phyloP scores from a whole-genome alignment of 2,113 vertebrate species.

The Eudorcas thomsonii region DNA sequence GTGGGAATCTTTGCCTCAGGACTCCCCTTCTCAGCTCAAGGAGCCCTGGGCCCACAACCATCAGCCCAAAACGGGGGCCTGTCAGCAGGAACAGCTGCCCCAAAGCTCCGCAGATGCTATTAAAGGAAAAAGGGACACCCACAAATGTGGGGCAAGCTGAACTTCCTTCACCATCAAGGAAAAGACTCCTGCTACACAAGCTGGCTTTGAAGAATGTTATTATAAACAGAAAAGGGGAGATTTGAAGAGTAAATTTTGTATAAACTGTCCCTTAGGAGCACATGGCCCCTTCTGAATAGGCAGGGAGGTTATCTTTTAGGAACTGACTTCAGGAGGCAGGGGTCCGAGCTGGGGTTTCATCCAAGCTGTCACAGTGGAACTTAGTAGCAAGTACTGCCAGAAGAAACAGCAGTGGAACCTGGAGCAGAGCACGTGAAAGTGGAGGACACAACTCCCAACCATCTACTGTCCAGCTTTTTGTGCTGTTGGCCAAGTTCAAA shows the following conservation, averaged over 20 bases:
- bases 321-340: not conserved
- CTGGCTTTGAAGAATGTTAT: not conserved
- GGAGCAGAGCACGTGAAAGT: not conserved
- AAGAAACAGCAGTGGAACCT: not conserved
- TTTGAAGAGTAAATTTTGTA: not conserved
- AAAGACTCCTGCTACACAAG: rapidly evolving
- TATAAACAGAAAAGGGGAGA: not conserved
- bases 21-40: not conserved
- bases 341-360: not conserved
- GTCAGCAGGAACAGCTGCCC: too few species aligned
- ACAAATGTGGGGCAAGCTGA: rapidly evolving
- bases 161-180: not conserved
- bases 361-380: not conserved
- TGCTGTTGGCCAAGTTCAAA: not conserved
- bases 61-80: rapidly evolving
- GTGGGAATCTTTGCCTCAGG: not conserved
- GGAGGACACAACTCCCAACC: not conserved
- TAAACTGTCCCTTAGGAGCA: not conserved
- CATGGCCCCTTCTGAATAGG: rapidly evolving
- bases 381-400: not conserved
- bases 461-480: not conserved
- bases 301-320: rapidly evolving
- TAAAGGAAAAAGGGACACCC: rapidly evolving
- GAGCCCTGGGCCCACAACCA: not conserved
- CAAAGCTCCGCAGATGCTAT: rapidly evolving